Conservation (phyloP, 2,797 vertebrate genomes). For the Pseudopleuronectes americanus region DNA sequence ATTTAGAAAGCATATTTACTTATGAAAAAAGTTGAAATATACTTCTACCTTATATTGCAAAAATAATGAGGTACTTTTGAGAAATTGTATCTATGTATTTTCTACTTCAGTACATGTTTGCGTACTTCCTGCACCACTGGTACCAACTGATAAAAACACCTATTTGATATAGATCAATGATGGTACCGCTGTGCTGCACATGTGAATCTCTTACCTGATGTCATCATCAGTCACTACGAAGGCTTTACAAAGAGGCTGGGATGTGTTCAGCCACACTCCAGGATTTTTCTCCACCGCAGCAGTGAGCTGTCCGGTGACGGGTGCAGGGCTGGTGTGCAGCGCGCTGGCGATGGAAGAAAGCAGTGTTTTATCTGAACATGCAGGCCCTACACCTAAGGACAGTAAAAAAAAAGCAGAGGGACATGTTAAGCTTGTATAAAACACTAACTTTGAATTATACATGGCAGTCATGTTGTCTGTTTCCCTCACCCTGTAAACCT, state of each 20-base stretch:
- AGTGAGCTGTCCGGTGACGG: slow-evolving; percentile 95
- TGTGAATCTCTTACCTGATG: slow-evolving; percentile 85
- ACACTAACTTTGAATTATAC: not conserved
- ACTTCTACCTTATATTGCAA: too few species aligned
- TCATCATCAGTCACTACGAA: slow-evolving; percentile 97
- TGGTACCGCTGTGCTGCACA: not conserved
- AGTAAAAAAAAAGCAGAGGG: not conserved
- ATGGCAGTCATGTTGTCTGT: not conserved
- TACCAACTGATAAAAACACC: too few species aligned
- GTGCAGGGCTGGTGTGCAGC: slow-evolving; percentile 92
- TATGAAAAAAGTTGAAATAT: too few species aligned
- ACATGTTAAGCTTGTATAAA: slow-evolving; percentile 18
- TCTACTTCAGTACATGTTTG: too few species aligned
- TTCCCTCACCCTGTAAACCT: slow-evolving; percentile 91
- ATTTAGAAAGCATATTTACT: too few species aligned
- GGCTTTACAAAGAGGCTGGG: slow-evolving; percentile 95
- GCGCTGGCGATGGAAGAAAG: slow-evolving; percentile 95
- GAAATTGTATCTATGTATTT: too few species aligned
- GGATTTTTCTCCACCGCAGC: slow-evolving; percentile 97
- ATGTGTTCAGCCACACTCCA: slow-evolving; percentile 95
- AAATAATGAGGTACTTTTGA: too few species aligned
- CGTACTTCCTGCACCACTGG: too few species aligned
- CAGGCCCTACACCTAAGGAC: slow-evolving; percentile 89
- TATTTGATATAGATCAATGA: not conserved
- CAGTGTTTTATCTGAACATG: slow-evolving; percentile 92